These are phyloP conservation scores for Stenichneumon culpator DNA, from an alignment of 2,888 invertebrate species.

Conservation along the genomic window DNA sequence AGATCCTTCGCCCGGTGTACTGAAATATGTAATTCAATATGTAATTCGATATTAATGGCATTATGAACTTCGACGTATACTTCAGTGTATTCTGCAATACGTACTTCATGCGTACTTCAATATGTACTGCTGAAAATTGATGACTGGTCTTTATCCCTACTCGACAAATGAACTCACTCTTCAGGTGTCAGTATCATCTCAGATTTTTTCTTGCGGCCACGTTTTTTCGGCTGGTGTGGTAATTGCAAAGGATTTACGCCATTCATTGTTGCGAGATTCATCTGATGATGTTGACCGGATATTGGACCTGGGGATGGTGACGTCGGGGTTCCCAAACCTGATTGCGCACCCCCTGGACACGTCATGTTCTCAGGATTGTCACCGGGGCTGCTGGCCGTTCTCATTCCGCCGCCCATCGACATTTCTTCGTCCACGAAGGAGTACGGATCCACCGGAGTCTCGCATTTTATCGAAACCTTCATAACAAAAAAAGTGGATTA, in stretches of 20 bases:
- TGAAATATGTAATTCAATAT: too few species aligned
- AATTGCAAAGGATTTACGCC: slow-evolving; percentile 81
- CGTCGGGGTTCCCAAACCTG: slow-evolving; percentile 79
- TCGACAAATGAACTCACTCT: slow-evolving; percentile 81
- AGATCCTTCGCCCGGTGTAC: too few species aligned
- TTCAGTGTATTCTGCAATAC: background rate
- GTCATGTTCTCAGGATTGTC: slow-evolving; percentile 82
- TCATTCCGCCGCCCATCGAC: slow-evolving; percentile 87
- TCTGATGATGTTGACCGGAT: slow-evolving; percentile 78
- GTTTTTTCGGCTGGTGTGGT: slow-evolving; percentile 89
- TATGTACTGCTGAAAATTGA: background rate
- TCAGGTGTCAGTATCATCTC: slow-evolving; percentile 85
- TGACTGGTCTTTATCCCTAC: background rate
- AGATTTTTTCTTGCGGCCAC: slow-evolving; percentile 94
- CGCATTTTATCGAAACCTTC: slow-evolving; percentile 87
- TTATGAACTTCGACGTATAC: background rate
- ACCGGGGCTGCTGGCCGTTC: slow-evolving; percentile 85
- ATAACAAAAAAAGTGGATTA: background rate
- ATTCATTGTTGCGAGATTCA: slow-evolving; percentile 82
- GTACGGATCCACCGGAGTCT: slow-evolving; percentile 91
- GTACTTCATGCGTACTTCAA: background rate
- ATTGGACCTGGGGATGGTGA: slow-evolving; percentile 80
- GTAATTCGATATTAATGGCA: too few species aligned
- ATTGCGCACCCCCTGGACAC: slow-evolving; percentile 77
- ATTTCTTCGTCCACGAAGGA: slow-evolving; percentile 94